Evolutionary conservation across 2,888 invertebrate species (phyloP).

Genomic region (Ochropleura plecta): DNA sequence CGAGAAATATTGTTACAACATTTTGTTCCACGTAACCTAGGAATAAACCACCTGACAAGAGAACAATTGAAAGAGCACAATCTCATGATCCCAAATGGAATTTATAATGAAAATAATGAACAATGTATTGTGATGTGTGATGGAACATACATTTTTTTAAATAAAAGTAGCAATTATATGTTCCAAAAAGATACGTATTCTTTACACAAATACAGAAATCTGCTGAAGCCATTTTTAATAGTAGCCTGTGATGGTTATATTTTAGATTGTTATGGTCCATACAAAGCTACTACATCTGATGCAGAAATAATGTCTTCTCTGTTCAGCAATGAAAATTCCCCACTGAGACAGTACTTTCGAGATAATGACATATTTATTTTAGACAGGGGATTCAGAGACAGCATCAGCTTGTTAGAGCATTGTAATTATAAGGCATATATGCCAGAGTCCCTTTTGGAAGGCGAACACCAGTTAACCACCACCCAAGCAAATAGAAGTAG

Average conservation of each 20-base stretch:
- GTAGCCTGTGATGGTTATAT: slow-evolving; percentile 2
- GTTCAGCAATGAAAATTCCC: slow-evolving; percentile 12
- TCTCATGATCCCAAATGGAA: background rate
- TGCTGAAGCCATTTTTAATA: slow-evolving; percentile 26
- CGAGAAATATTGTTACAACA: background rate
- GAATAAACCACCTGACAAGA: background rate
- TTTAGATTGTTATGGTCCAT: slow-evolving; percentile 22
- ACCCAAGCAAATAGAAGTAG: slow-evolving; percentile 1
- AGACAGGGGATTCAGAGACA: slow-evolving; percentile 10
- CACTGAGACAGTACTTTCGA: slow-evolving; percentile 8
- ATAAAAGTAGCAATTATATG: background rate
- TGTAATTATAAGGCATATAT: slow-evolving; percentile 14
- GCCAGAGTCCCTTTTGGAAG: slow-evolving; percentile 11
- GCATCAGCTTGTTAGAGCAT: slow-evolving; percentile 1
- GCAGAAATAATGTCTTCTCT: slow-evolving; percentile 23
- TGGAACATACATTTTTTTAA: background rate
- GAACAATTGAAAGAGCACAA: background rate
- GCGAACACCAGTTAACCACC: slow-evolving; percentile 6
- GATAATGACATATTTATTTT: slow-evolving; percentile 23
- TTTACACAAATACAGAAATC: background rate
- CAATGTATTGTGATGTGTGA: background rate
- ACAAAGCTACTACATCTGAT: slow-evolving; percentile 36
- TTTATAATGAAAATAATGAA: background rate
- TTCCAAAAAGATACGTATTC: too few species aligned
- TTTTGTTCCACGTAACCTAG: background rate